A percentile compares a stretch with the other conserved stretches of the same genome.
Evolutionary conservation across 2,888 invertebrate species (phyloP).

Genomic region (Andrena hattorfiana): DNA sequence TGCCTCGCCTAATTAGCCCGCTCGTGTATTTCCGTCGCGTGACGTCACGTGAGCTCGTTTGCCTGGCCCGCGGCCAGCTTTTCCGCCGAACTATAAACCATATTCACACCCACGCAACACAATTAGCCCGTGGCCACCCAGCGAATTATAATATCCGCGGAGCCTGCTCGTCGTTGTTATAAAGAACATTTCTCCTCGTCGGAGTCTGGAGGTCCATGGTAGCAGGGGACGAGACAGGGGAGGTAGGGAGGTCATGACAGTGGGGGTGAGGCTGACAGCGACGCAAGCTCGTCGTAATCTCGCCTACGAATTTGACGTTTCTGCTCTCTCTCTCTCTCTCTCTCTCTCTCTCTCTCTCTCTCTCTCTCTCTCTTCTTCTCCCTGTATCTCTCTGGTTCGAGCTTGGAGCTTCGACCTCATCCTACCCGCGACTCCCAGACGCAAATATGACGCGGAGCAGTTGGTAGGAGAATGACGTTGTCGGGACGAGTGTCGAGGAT

Average conservation of each 20-base stretch:
- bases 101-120: constrained; percentile 84
- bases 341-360: constrained; percentile 17
- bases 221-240: not conserved
- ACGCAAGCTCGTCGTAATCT: constrained; percentile 50
- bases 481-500: constrained; percentile 23
- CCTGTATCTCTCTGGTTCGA: constrained; percentile 12
- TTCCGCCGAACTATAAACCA: constrained; percentile 84
- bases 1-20: constrained; percentile 83
- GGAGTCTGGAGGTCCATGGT: constrained; percentile 3
- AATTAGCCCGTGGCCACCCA: constrained; percentile 81
- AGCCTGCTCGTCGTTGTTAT: constrained; percentile 16
- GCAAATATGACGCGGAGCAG: constrained; percentile 50
- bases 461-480: constrained; percentile 18
- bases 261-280: constrained; percentile 39
- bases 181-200: constrained; percentile 14
- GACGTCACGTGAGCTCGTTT: constrained; percentile 84
- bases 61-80: constrained; percentile 83
- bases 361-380: constrained; percentile 25
- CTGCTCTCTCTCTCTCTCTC: constrained; percentile 15
- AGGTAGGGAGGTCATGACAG: not conserved
- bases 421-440: constrained; percentile 32
- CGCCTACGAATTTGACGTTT: constrained; percentile 33
- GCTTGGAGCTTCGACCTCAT: constrained; percentile 7
- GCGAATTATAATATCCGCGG: constrained; percentile 80
- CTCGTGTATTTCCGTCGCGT: constrained; percentile 83